Conservation (phyloP, 2,113 vertebrate genomes). For the Amblyornis subalaris region DNA sequence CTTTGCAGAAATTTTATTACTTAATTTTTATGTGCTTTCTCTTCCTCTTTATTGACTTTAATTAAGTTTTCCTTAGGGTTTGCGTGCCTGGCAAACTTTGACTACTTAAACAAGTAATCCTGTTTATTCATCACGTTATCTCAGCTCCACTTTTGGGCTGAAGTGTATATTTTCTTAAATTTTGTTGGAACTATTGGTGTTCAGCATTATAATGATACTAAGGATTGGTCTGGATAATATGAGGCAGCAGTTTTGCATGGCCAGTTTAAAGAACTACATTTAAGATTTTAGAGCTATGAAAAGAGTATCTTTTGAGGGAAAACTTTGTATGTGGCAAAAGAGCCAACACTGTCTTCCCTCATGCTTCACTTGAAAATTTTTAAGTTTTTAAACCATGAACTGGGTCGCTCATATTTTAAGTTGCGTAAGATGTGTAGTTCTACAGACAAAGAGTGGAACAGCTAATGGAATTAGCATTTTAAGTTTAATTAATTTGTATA, state of each 20-base stretch:
- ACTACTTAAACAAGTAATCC: constrained; percentile 30
- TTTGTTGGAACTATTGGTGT: constrained; percentile 1
- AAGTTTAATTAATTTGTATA: not conserved
- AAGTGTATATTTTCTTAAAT: constrained; percentile 48
- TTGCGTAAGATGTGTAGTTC: not conserved
- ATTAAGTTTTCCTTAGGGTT: constrained; percentile 59
- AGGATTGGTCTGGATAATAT: not conserved
- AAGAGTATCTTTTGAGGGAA: not conserved
- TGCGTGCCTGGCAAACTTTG: constrained; percentile 45
- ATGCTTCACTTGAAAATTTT: not conserved
- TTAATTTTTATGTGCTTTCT: constrained; percentile 57
- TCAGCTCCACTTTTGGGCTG: not conserved
- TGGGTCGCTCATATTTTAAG: not conserved
- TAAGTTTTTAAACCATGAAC: not conserved
- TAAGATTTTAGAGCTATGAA: not conserved
- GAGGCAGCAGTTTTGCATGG: not conserved
- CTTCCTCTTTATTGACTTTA: constrained; percentile 62
- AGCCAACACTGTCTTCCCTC: not conserved
- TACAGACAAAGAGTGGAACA: not conserved
- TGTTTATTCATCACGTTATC: constrained; percentile 58
- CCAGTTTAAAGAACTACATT: not conserved
- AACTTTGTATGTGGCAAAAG: not conserved
- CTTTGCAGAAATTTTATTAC: constrained; percentile 66
- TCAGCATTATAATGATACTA: not conserved
- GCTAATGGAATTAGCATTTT: not conserved